Percentiles rank a stretch among this genome's conserved stretches.
Evolutionary conservation across 2,113 vertebrate genomes (phyloP).

Genomic region (Lampris incognitus): DNA sequence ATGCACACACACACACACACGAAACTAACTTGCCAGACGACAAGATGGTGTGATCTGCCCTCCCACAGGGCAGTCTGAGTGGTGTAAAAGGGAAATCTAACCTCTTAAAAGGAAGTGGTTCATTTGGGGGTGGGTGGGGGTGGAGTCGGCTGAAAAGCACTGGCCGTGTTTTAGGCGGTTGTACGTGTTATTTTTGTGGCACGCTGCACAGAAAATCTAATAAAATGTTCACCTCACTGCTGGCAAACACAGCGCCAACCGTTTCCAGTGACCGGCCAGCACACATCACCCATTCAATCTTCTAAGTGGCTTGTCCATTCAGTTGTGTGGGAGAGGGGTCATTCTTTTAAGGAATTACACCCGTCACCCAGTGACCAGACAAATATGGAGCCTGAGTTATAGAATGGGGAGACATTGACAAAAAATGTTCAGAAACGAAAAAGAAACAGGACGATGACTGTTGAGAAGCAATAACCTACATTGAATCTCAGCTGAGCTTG

Average conservation of each 20-base stretch:
- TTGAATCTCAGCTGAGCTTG: too few species aligned
- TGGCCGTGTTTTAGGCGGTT: background rate
- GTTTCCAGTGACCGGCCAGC: background rate
- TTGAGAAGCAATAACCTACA: too few species aligned
- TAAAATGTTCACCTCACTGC: background rate
- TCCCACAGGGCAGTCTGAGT: background rate
- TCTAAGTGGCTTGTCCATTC: too few species aligned
- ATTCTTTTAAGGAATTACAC: too few species aligned
- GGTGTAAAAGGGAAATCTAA: background rate
- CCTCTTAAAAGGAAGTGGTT: background rate
- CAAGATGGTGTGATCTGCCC: background rate
- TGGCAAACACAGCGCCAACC: background rate
- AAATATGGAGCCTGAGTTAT: too few species aligned
- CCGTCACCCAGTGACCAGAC: too few species aligned
- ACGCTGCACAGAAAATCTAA: background rate
- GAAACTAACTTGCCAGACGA: slow-evolving; percentile 3
- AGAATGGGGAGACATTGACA: too few species aligned
- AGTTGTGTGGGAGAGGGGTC: background rate
- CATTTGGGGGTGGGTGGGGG: background rate
- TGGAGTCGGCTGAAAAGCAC: too few species aligned
- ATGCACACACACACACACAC: background rate
- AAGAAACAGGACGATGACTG: too few species aligned
- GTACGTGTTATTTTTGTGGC: background rate
- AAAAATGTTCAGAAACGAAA: too few species aligned
- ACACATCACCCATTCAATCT: too few species aligned